phyloP scores from a whole-genome alignment of 2,888 invertebrate species.

The Nesidiocoris tenuis region DNA sequence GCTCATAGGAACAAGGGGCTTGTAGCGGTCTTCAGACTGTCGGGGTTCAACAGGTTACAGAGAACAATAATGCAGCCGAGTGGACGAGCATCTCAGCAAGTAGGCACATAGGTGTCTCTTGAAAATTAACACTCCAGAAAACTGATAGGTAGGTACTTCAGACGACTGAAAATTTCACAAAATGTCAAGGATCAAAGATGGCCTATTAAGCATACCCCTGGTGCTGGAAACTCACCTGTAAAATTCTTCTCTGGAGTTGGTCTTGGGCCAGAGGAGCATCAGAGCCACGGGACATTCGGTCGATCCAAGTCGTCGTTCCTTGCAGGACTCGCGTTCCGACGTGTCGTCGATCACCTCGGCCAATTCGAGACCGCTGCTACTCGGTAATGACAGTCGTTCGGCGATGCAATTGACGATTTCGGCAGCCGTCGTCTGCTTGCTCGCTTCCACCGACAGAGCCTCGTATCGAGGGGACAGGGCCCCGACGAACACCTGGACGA shows the following conservation, averaged over 20 bases:
- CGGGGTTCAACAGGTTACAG: no score
- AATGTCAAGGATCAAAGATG: no score
- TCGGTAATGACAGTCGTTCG: constrained; percentile 64
- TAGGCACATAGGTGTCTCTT: no score
- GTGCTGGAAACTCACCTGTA: constrained; percentile 55
- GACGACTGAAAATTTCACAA: no score
- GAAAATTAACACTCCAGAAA: no score
- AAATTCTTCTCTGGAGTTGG: constrained; percentile 57
- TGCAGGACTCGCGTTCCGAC: constrained; percentile 86
- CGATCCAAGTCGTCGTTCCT: constrained; percentile 81
- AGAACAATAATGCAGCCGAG: no score
- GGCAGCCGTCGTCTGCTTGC: constrained; percentile 86
- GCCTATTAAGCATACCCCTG: no score
- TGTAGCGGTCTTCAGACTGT: no score
- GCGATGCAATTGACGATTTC: constrained; percentile 89
- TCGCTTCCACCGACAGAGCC: constrained; percentile 85
- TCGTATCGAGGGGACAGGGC: constrained; percentile 84
- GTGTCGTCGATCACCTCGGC: constrained; percentile 86
- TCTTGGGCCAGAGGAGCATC: constrained; percentile 80
- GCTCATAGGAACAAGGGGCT: no score
- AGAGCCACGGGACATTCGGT: constrained; percentile 78
- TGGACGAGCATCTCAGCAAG: no score
- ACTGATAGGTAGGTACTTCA: no score
- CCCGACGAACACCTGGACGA: constrained; percentile 83
- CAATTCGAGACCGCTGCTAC: constrained; percentile 70